A percentile compares a stretch with the other conserved stretches of the same genome.
Conservation (phyloP, 2,888 invertebrate species). For the Parascotia fuliginaria region DNA sequence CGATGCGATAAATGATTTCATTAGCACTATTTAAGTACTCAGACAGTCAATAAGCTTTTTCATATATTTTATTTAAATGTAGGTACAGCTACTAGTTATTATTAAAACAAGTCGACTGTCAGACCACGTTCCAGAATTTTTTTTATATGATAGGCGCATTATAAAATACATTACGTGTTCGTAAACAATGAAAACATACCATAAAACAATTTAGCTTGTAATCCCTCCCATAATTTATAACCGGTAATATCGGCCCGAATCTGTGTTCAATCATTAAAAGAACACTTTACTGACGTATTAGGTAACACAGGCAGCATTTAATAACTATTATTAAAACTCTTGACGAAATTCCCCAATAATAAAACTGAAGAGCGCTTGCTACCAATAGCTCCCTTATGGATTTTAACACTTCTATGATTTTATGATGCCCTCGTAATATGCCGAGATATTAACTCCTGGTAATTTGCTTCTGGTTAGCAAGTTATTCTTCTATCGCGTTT, state of each 20-base stretch:
- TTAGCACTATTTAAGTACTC: too few species aligned
- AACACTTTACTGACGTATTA: constrained; percentile 78
- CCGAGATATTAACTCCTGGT: constrained; percentile 35
- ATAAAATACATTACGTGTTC: constrained; percentile 31
- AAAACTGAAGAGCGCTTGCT: constrained; percentile 60
- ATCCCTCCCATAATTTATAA: constrained; percentile 75
- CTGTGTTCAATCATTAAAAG: constrained; percentile 83
- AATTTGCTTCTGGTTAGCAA: constrained; percentile 35
- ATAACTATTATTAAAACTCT: constrained; percentile 82
- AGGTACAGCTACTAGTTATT: too few species aligned
- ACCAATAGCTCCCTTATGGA: constrained; percentile 51
- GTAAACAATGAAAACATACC: constrained; percentile 72
- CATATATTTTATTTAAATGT: too few species aligned
- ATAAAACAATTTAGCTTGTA: constrained; percentile 80
- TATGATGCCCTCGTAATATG: constrained; percentile 46
- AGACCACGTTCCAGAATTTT: too few species aligned
- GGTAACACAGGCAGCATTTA: constrained; percentile 77
- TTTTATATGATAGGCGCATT: not conserved
- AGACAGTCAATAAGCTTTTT: too few species aligned
- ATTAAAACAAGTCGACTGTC: too few species aligned
- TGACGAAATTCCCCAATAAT: constrained; percentile 76
- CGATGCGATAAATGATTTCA: too few species aligned
- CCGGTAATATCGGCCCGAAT: constrained; percentile 75
- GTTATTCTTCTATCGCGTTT: too few species aligned
- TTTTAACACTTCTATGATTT: constrained; percentile 54